These are phyloP conservation scores for Rhinogobius similis DNA, from an alignment of 2,113 vertebrate genomes.

Conservation along the genomic window DNA sequence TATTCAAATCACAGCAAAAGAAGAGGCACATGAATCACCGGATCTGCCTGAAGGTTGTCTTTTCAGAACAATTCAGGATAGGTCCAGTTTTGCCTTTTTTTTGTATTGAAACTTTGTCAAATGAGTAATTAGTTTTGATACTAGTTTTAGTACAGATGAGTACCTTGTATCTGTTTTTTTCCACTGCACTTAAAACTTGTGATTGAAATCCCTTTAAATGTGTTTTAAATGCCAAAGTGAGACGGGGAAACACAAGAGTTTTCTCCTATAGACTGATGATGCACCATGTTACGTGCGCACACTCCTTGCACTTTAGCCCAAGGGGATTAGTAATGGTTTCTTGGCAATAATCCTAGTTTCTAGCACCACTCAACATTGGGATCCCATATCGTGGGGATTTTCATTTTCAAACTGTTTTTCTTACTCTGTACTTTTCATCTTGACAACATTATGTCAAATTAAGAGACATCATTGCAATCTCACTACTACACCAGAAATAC, in stretches of 20 bases:
- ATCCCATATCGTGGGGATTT: slow-evolving; percentile 62
- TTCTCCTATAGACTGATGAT: slow-evolving; percentile 40
- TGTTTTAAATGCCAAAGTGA: slow-evolving; percentile 23
- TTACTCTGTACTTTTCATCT: slow-evolving; percentile 49
- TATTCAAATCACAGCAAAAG: not conserved
- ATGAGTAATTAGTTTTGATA: too few species aligned
- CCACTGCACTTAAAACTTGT: too few species aligned
- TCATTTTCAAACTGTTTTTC: slow-evolving; percentile 51
- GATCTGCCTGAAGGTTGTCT: not conserved
- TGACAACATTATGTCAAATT: slow-evolving; percentile 41
- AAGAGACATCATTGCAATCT: slow-evolving; percentile 41
- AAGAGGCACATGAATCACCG: not conserved
- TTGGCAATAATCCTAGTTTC: slow-evolving; percentile 58
- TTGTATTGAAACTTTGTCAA: too few species aligned
- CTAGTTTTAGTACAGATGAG: too few species aligned
- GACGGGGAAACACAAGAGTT: slow-evolving; percentile 18
- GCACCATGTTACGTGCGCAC: slow-evolving; percentile 38
- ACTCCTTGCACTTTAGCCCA: slow-evolving; percentile 50
- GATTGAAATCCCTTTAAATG: slow-evolving; percentile 30
- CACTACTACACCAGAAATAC: slow-evolving; percentile 25
- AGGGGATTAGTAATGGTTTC: slow-evolving; percentile 64
- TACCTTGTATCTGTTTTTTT: too few species aligned
- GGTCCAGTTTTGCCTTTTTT: too few species aligned
- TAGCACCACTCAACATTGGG: slow-evolving; percentile 61
- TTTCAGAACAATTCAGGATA: not conserved